Base-by-base conservation (phyloP, 37 sponge, comb jelly and placozoan genomes). In the Oscarella lobularis region DNA sequence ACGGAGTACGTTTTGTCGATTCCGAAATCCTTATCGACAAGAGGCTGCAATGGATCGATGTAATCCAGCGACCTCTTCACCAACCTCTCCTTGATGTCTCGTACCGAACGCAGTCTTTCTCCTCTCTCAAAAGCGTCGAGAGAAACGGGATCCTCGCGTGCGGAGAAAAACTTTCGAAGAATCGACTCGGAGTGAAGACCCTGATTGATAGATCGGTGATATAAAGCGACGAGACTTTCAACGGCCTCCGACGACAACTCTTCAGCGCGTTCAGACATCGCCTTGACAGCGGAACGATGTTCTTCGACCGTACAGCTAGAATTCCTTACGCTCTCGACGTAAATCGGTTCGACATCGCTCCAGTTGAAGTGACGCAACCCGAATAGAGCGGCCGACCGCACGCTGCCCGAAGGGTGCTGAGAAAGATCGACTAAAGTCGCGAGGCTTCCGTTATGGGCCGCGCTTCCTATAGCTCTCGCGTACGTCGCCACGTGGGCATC, bases 1-100 rank as follows among this genome's bases (percentile, higher is more conserved):
- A 34, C 33, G 35, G 29, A 5, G 71, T 68, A 20, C 6, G 4
- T 14, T 14, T 68, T 20, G 33, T 4, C 31, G 6, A 68, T 30
- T 29, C 71, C 71, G 4, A 68, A 14, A 32, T 14, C 29, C 33
- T 68, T 14, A 20, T 68, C 71, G 4, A 68, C 31, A 5, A 68
- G 71, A 5, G 71, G 71, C 71, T 68, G 6, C 4, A 68, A 35
- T 34, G 33, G 60, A 48, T 48, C 60, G 60, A n/a, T n/a, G n/a
- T n/a, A n/a, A n/a, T n/a, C n/a, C n/a, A n/a, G n/a, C n/a, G n/a
- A n/a, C n/a, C n/a, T n/a, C n/a, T n/a, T n/a, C n/a, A n/a, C n/a
- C n/a, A n/a, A n/a, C n/a, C n/a, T n/a, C n/a, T n/a, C n/a, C n/a
- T n/a, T n/a, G n/a, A n/a, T n/a, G n/a, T n/a, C n/a, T n/a, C n/a